These are phyloP conservation scores for Aphidoletes aphidimyza DNA, from an alignment of 2,888 invertebrate species.

Conservation along the genomic window DNA sequence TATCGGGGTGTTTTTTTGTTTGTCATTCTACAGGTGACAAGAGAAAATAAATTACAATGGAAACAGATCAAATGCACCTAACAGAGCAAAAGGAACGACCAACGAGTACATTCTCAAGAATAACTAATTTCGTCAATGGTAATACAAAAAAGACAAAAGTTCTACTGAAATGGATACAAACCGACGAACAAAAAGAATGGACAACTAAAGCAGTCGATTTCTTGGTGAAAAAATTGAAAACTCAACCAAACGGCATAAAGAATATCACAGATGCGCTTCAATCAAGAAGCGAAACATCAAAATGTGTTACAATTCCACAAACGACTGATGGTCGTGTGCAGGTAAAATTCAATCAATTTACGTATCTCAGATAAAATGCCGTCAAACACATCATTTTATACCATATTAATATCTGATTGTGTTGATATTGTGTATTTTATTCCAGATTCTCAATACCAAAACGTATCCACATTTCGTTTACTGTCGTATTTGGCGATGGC, in stretches of 20 bases:
- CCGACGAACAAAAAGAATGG: constrained; percentile 99
- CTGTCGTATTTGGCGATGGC: constrained; percentile 99
- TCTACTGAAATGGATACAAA: constrained; percentile 91
- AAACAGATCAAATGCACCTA: no score
- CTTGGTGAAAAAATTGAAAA: constrained; percentile 94
- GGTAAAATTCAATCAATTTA: no score
- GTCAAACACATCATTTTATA: no score
- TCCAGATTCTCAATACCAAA: constrained; percentile 93
- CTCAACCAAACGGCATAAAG: constrained; percentile 94
- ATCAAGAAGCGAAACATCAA: constrained; percentile 93
- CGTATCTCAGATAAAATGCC: background rate
- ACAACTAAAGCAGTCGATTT: constrained; percentile 98
- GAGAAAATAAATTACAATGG: no score
- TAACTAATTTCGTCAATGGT: no score
- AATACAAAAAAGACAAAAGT: no score
- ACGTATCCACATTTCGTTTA: constrained; percentile 99
- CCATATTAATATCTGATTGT: no score
- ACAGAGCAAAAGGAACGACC: no score
- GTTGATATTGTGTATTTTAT: constrained; percentile 61
- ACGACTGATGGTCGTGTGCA: constrained; percentile 96
- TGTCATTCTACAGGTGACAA: no score
- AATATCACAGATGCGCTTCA: constrained; percentile 91
- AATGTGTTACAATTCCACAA: constrained; percentile 97
- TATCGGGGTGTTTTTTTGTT: no score
- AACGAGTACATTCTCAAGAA: no score